Evolutionary conservation across 2,888 invertebrate genomes (phyloP).

Genomic region (Macaria liturata): DNA sequence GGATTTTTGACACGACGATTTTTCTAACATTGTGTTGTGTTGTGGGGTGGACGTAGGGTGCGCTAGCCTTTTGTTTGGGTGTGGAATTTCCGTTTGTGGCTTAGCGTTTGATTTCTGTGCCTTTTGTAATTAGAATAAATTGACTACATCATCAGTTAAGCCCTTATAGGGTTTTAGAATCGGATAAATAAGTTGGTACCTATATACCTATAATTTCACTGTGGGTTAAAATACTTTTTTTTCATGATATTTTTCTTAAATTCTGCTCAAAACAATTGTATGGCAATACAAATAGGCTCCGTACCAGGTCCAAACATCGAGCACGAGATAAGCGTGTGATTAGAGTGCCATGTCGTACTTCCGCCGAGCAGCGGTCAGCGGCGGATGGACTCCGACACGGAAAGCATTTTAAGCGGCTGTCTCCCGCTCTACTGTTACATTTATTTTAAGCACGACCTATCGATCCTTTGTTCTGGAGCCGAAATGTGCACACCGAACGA

Average conservation of each 20-base stretch:
- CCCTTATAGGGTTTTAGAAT: too few species aligned
- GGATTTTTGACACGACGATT: constrained; percentile 50
- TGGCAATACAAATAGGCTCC: not conserved
- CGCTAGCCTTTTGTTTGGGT: constrained; percentile 18
- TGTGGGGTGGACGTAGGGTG: constrained; percentile 12
- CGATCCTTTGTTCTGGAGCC: constrained; percentile 49
- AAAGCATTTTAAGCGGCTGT: constrained; percentile 78
- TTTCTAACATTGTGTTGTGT: constrained; percentile 37
- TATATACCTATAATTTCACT: too few species aligned
- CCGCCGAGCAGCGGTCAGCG: constrained; percentile 58
- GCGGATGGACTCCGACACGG: constrained; percentile 76
- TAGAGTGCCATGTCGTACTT: constrained; percentile 68
- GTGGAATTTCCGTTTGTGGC: too few species aligned
- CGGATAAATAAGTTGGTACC: too few species aligned
- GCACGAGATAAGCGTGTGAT: constrained; percentile 60
- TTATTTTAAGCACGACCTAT: constrained; percentile 69
- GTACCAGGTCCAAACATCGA: constrained; percentile 46
- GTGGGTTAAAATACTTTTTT: too few species aligned
- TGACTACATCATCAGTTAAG: too few species aligned
- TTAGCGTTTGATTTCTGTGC: too few species aligned
- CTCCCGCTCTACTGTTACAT: constrained; percentile 65
- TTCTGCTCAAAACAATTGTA: too few species aligned
- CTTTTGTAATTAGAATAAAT: too few species aligned
- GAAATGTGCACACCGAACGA: constrained; percentile 23
- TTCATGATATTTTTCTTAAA: too few species aligned